A percentile compares a stretch with the other conserved stretches of the same genome.
Conservation (phyloP, 1,140 invertebrate species). For the Cheumatopsyche charites region DNA sequence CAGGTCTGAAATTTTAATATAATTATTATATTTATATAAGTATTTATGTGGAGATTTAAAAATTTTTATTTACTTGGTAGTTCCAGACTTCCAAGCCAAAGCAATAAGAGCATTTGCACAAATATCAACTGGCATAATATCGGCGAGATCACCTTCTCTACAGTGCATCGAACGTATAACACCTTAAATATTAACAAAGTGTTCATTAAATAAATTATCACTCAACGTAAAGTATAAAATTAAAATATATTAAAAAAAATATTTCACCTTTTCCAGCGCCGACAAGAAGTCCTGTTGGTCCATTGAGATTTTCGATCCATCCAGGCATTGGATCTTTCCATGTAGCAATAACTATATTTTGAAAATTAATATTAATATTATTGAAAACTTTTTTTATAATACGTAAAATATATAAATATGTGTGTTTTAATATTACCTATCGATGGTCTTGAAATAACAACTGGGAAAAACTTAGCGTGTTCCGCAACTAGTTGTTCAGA, state of each 20-base stretch:
- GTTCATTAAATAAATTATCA: neutral
- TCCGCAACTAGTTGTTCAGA: conserved; percentile 73
- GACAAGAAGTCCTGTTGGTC: conserved; percentile 82
- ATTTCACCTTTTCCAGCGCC: conserved; percentile 76
- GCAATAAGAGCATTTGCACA: conserved; percentile 80
- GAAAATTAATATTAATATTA: conserved; percentile 42
- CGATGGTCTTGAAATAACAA: conserved; percentile 74
- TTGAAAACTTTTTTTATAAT: conserved; percentile 60
- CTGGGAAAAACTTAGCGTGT: conserved; percentile 66
- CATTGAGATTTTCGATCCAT: conserved; percentile 95
- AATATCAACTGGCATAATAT: conserved; percentile 83
- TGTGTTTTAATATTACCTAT: conserved; percentile 75
- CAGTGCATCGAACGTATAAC: conserved; percentile 66
- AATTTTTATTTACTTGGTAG: conserved; percentile 54
- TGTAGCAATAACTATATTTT: conserved; percentile 66
- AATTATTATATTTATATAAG: conserved; percentile 12
- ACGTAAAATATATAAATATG: conserved; percentile 26
- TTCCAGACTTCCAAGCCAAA: conserved; percentile 71
- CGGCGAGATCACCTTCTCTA: conserved; percentile 66
- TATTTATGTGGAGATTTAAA: neutral
- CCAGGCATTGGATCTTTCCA: conserved; percentile 76
- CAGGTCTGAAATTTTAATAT: conserved; percentile 51
- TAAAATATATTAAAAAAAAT: neutral
- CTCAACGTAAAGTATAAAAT: neutral
- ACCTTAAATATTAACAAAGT: conserved; percentile 52